A percentile compares a stretch with the other conserved stretches of the same genome.
Evolutionary conservation across 2,888 invertebrate species (phyloP).

Genomic region (Trissolcus brochymenae): DNA sequence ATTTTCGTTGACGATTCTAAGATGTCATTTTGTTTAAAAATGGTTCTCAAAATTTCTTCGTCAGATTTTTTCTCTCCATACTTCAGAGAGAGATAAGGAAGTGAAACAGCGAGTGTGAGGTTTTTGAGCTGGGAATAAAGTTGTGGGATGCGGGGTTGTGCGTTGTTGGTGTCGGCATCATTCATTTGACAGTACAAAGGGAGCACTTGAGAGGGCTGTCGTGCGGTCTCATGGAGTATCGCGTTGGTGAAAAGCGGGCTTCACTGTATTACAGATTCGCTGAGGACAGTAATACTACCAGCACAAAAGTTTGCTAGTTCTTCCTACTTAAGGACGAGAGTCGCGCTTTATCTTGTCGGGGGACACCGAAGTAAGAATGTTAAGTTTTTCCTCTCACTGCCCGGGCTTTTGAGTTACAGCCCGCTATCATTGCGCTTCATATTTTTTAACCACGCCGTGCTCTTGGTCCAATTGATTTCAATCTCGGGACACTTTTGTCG

Average conservation of each 20-base stretch:
- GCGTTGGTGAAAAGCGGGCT: constrained; percentile 20
- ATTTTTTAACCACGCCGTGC: too few species aligned
- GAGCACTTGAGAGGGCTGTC: constrained; percentile 32
- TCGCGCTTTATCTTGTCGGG: too few species aligned
- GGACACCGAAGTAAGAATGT: too few species aligned
- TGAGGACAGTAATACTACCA: constrained; percentile 24
- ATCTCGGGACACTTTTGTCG: too few species aligned
- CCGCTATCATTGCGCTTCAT: too few species aligned
- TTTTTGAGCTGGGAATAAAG: constrained; percentile 18
- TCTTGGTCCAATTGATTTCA: too few species aligned
- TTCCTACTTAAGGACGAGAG: too few species aligned
- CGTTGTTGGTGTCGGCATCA: constrained; percentile 28
- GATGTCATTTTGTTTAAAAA: too few species aligned
- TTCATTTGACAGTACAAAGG: constrained; percentile 34
- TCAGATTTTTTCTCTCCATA: not conserved
- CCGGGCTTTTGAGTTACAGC: too few species aligned
- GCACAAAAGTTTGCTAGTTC: too few species aligned
- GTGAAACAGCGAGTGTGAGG: constrained; percentile 7
- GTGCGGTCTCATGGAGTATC: constrained; percentile 14
- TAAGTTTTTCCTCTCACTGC: too few species aligned
- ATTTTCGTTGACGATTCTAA: not conserved
- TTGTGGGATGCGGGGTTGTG: constrained; percentile 9
- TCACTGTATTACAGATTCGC: constrained; percentile 29
- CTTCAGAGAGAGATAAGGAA: not conserved
- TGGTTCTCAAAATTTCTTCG: not conserved